These are phyloP conservation scores for Ardeotis arabs DNA, from an alignment of 2,113 vertebrate species.

Conservation along the genomic window DNA sequence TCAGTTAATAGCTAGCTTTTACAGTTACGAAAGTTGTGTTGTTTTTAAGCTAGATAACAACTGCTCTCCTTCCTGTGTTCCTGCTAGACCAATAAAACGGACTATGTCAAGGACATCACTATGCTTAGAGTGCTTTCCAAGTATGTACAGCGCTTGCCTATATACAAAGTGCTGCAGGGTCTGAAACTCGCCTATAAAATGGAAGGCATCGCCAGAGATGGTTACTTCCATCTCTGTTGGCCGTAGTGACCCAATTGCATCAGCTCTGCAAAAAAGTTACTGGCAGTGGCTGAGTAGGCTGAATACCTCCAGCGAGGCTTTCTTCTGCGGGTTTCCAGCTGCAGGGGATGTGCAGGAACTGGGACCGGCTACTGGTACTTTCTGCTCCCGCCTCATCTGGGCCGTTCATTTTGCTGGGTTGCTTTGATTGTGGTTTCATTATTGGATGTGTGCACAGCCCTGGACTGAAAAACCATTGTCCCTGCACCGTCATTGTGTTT, in stretches of 20 bases:
- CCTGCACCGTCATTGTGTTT: fast-evolving
- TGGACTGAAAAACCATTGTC: background rate
- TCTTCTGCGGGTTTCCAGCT: background rate
- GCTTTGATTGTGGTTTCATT: fast-evolving
- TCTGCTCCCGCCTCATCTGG: background rate
- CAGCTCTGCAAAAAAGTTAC: background rate
- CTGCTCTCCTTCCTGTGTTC: background rate
- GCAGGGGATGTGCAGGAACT: fast-evolving
- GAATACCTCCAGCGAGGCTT: background rate
- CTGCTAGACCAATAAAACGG: background rate
- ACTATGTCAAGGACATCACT: background rate
- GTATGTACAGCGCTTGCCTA: background rate
- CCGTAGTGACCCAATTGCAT: background rate
- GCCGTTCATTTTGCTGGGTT: fast-evolving
- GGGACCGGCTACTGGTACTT: background rate
- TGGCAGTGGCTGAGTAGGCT: background rate
- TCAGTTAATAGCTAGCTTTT: background rate
- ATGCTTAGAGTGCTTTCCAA: background rate
- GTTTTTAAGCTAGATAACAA: background rate
- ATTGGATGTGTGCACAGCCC: fast-evolving
- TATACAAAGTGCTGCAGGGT: background rate
- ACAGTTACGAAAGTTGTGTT: background rate
- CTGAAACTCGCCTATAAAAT: background rate
- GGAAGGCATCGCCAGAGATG: fast-evolving
- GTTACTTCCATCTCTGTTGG: background rate